These are phyloP conservation scores for Carassius auratus DNA, from an alignment of 2,113 vertebrate species.

Conservation along the genomic window DNA sequence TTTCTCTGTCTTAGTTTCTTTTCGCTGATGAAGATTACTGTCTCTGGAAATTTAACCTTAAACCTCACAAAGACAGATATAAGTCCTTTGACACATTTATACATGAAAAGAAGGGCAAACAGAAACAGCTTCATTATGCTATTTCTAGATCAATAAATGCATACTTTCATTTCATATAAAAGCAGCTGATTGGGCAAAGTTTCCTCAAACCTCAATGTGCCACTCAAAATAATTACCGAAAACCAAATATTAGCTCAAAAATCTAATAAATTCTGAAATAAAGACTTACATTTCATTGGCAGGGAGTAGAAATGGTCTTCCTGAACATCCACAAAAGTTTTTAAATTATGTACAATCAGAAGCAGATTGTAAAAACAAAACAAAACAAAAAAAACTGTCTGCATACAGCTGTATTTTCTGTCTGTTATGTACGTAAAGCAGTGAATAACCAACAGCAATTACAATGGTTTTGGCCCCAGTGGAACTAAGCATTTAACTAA, in stretches of 20 bases:
- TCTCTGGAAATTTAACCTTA: not conserved
- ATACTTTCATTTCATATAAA: not conserved
- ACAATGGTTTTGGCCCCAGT: slow-evolving; percentile 54
- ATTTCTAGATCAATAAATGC: not conserved
- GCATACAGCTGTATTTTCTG: not conserved
- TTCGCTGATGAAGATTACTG: not conserved
- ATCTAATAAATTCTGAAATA: not conserved
- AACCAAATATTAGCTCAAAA: not conserved
- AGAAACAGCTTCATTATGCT: not conserved
- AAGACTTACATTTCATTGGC: slow-evolving; percentile 58
- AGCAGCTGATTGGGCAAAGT: not conserved
- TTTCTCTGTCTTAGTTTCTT: not conserved
- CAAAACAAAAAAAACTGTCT: not conserved
- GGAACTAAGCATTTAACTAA: slow-evolving; percentile 57
- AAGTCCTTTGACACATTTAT: not conserved
- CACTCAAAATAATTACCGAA: not conserved
- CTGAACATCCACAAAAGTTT: slow-evolving; percentile 10
- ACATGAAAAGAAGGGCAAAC: not conserved
- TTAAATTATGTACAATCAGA: not conserved
- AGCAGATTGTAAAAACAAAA: not conserved
- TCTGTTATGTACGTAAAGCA: slow-evolving; percentile 21
- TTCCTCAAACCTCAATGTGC: not conserved
- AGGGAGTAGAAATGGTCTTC: slow-evolving; percentile 21
- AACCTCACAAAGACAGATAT: not conserved
- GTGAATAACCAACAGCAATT: slow-evolving; percentile 63